Percentiles rank a stretch among this genome's conserved stretches.
phyloP scores from a whole-genome alignment of 2,113 vertebrate species.

The Ammospiza nelsoni region DNA sequence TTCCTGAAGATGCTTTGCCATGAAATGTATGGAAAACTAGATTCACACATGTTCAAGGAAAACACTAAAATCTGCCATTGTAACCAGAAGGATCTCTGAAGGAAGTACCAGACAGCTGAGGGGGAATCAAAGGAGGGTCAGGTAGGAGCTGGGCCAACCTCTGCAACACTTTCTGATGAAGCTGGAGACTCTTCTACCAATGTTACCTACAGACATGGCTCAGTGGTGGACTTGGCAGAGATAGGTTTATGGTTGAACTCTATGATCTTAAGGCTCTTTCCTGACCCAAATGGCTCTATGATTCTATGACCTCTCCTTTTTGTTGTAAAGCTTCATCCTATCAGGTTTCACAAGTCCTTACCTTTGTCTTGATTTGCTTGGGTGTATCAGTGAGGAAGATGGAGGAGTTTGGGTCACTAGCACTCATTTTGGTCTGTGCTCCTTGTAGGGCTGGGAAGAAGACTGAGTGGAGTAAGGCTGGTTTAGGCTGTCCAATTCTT shows the following conservation, averaged over 20 bases:
- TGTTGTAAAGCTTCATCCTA: background rate
- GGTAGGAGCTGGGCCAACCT: background rate
- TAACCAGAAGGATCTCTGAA: background rate
- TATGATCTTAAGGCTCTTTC: background rate
- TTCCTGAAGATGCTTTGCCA: background rate
- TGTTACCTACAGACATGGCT: rapidly evolving
- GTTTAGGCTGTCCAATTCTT: conserved; percentile 89
- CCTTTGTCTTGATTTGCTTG: conserved; percentile 98
- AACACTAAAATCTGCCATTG: background rate
- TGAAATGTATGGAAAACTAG: background rate
- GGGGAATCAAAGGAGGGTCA: background rate
- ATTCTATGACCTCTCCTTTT: background rate
- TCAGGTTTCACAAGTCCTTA: conserved; percentile 36
- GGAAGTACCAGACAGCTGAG: background rate
- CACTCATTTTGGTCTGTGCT: conserved; percentile 98
- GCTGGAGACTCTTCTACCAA: background rate
- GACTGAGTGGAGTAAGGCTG: conserved; percentile 92
- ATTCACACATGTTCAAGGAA: background rate
- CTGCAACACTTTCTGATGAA: background rate
- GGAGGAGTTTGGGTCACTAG: conserved; percentile 94
- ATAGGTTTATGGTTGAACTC: background rate
- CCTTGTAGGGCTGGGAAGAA: conserved; percentile 98
- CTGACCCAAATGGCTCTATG: background rate
- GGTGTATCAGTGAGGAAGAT: conserved; percentile 96
- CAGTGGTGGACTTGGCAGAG: background rate